Conservation (phyloP, 2,888 invertebrate species). For the Drosophila rubida region DNA sequence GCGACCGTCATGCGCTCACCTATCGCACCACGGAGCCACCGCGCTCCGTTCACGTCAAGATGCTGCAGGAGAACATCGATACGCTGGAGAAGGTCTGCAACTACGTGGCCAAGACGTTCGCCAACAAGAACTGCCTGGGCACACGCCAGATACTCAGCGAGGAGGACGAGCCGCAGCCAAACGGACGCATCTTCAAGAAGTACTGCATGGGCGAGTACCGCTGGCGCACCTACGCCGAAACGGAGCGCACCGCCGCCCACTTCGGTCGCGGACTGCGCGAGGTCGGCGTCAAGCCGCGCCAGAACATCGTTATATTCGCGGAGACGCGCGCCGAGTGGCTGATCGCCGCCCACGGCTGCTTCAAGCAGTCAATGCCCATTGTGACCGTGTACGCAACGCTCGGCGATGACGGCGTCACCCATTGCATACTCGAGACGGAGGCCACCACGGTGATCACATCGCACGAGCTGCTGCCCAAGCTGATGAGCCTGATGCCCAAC, state of each 20-base stretch:
- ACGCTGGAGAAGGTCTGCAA: slow-evolving; percentile 7
- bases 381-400: slow-evolving; percentile 98
- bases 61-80: slow-evolving; percentile 19
- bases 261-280: slow-evolving; percentile 12
- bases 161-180: too few relatives aligned
- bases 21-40: slow-evolving; percentile 16
- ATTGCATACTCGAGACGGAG: slow-evolving; percentile 97
- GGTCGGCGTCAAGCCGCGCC: not conserved
- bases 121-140: slow-evolving; percentile 8
- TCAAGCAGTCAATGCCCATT: slow-evolving; percentile 96
- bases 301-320: slow-evolving; percentile 14
- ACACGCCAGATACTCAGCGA: slow-evolving; percentile 76
- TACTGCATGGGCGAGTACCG: slow-evolving; percentile 88
- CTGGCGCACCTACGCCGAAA: not conserved
- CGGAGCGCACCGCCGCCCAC: slow-evolving; percentile 6
- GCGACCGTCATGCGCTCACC: not conserved
- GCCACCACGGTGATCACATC: slow-evolving; percentile 86
- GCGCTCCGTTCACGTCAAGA: slow-evolving; percentile 1
- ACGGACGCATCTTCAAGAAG: slow-evolving; percentile 93
- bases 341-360: slow-evolving; percentile 91
- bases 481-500: not conserved
- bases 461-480: slow-evolving; percentile 11
- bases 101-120: slow-evolving; percentile 3
- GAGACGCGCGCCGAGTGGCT: slow-evolving; percentile 78
- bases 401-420: slow-evolving; percentile 97